Evolutionary conservation across 1,140 invertebrate genomes (phyloP).

Genomic region (Penaeus japonicus): DNA sequence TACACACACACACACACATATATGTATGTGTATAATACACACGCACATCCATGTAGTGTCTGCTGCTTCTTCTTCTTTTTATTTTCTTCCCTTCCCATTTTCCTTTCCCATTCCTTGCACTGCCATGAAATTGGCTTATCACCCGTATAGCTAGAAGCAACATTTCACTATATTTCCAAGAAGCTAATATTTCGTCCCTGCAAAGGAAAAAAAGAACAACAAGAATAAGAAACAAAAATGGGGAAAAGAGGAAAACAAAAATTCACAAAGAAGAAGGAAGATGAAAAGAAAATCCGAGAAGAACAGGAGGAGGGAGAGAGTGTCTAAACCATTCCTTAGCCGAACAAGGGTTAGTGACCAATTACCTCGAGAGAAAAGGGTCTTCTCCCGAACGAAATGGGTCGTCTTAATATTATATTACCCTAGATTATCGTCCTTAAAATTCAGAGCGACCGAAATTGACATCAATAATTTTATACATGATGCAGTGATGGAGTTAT

Average conservation of each 20-base stretch:
- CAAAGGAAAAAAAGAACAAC: too few relatives aligned
- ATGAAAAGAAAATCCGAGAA: too few relatives aligned
- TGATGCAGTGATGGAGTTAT: constrained; percentile 44
- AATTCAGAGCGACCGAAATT: constrained; percentile 19
- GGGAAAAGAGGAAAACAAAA: too few relatives aligned
- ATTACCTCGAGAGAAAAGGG: constrained; percentile 28
- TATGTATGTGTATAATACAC: neutral
- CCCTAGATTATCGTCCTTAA: constrained; percentile 35
- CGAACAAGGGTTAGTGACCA: constrained; percentile 11
- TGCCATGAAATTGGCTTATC: neutral
- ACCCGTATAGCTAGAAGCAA: too few relatives aligned
- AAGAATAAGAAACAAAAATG: too few relatives aligned
- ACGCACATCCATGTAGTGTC: neutral
- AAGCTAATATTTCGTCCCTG: too few relatives aligned
- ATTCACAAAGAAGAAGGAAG: too few relatives aligned
- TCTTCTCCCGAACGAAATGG: constrained; percentile 16
- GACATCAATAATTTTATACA: constrained; percentile 47
- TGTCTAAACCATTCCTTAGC: neutral
- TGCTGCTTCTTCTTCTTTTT: neutral
- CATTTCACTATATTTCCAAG: too few relatives aligned
- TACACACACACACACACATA: neutral
- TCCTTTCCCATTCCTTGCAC: neutral
- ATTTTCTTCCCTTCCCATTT: neutral
- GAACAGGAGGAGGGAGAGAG: too few relatives aligned
- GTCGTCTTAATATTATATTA: constrained; percentile 49